Conservation (phyloP, 1,140 invertebrate genomes). For the Bombus waltoni region DNA sequence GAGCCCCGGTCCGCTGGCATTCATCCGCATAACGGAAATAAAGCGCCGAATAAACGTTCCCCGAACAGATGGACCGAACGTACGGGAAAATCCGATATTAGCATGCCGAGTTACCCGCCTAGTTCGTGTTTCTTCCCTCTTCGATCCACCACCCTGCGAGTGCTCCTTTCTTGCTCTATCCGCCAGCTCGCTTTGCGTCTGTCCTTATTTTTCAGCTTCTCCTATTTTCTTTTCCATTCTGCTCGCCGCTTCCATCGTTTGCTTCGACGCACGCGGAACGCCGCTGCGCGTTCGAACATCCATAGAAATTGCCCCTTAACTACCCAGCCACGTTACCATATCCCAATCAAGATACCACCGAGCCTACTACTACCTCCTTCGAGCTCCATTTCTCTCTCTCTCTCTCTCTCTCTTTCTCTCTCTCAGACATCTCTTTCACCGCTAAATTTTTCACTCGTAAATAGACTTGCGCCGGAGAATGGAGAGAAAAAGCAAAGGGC, state of each 20-base stretch:
- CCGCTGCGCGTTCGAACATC: slow-evolving; percentile 59
- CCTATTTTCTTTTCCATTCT: slow-evolving; percentile 28
- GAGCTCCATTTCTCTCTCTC: slow-evolving; percentile 6
- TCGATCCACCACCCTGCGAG: slow-evolving; percentile 25
- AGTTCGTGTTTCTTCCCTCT: slow-evolving; percentile 68
- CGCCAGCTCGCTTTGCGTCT: background rate
- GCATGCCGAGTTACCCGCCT: slow-evolving; percentile 67
- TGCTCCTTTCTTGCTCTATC: slow-evolving; percentile 11
- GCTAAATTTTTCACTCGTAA: slow-evolving; percentile 48
- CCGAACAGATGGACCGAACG: slow-evolving; percentile 63
- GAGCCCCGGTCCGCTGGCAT: slow-evolving; percentile 26
- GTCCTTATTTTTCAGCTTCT: background rate
- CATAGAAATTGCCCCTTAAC: slow-evolving; percentile 68
- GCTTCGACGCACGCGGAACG: slow-evolving; percentile 32
- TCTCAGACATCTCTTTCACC: background rate
- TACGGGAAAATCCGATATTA: slow-evolving; percentile 71
- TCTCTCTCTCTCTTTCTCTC: background rate
- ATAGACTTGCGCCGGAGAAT: slow-evolving; percentile 16
- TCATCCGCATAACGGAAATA: slow-evolving; percentile 62
- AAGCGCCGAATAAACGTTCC: slow-evolving; percentile 67
- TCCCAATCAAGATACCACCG: slow-evolving; percentile 67
- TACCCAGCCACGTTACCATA: slow-evolving; percentile 63
- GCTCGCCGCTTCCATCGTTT: slow-evolving; percentile 34
- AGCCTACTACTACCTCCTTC: slow-evolving; percentile 34
- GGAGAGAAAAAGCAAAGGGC: background rate